phyloP scores from a whole-genome alignment of 2,113 vertebrate species.

The Trachemys scripta region DNA sequence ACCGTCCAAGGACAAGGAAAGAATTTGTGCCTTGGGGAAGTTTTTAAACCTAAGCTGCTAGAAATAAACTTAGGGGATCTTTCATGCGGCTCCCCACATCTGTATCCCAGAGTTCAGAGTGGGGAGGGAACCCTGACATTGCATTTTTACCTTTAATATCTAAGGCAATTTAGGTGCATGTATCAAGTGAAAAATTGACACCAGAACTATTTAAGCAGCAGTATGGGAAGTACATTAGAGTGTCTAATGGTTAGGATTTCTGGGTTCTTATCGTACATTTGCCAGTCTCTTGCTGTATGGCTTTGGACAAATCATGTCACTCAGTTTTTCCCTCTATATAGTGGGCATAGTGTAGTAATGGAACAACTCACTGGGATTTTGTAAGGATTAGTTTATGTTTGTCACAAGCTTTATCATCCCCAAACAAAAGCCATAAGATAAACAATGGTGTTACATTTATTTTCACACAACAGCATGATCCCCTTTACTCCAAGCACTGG shows the following conservation, averaged over 20 bases:
- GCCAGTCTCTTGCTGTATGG: not conserved
- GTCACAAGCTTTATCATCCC: slow-evolving; percentile 49
- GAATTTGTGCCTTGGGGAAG: no score
- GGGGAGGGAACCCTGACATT: no score
- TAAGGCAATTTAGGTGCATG: not conserved
- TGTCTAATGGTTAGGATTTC: not conserved
- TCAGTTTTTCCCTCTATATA: slow-evolving; percentile 5
- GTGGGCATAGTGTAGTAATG: slow-evolving; percentile 16
- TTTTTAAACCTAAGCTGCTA: no score
- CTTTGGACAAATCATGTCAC: slow-evolving; percentile 40
- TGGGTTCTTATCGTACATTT: not conserved
- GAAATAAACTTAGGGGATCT: no score
- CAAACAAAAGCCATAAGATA: slow-evolving; percentile 25
- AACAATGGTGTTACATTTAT: slow-evolving; percentile 22
- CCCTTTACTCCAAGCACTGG: slow-evolving; percentile 60
- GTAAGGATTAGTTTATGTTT: slow-evolving; percentile 55
- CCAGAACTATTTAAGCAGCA: not conserved
- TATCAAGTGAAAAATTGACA: not conserved
- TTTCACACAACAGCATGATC: slow-evolving; percentile 49
- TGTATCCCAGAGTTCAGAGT: no score
- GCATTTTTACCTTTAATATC: not conserved
- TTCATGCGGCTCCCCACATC: no score
- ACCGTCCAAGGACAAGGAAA: no score
- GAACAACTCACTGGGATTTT: slow-evolving; percentile 52
- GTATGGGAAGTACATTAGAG: not conserved